Conservation (phyloP, 1,140 invertebrate genomes). For the Bactericera cockerelli region DNA sequence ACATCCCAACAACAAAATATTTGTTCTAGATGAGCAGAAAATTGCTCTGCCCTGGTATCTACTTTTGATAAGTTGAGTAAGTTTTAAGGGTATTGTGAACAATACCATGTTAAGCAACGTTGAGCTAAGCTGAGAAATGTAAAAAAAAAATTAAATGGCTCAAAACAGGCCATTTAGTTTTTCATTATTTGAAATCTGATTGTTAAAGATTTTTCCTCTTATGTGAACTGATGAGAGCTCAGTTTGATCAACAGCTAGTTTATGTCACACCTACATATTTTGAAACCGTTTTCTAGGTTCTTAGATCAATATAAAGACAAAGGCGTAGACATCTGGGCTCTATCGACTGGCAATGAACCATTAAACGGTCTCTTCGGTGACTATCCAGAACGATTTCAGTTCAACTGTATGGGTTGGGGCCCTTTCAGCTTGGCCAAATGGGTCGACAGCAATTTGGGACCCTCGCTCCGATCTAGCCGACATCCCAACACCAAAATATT, state of each 20-base stretch:
- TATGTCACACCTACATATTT: no score
- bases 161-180: no score
- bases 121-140: no score
- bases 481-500: conserved; percentile 36
- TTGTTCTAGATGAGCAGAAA: conserved; percentile 56
- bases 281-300: conserved; percentile 35
- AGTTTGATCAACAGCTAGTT: no score
- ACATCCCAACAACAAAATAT: conserved; percentile 33
- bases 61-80: conserved; percentile 38
- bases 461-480: conserved; percentile 36
- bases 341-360: conserved; percentile 51
- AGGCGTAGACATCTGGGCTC: conserved; percentile 40
- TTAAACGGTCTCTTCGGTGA: conserved; percentile 30
- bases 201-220: no score
- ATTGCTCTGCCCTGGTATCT: conserved; percentile 42
- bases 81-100: no score
- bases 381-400: conserved; percentile 29
- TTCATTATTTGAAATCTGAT: no score
- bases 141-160: no score
- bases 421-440: conserved; percentile 41
- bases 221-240: no score
- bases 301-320: conserved; percentile 34
- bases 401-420: conserved; percentile 59
- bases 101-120: no score
- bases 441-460: conserved; percentile 46